phyloP scores from a whole-genome alignment of 2,797 vertebrate genomes.

The Atherinosoma microstoma region DNA sequence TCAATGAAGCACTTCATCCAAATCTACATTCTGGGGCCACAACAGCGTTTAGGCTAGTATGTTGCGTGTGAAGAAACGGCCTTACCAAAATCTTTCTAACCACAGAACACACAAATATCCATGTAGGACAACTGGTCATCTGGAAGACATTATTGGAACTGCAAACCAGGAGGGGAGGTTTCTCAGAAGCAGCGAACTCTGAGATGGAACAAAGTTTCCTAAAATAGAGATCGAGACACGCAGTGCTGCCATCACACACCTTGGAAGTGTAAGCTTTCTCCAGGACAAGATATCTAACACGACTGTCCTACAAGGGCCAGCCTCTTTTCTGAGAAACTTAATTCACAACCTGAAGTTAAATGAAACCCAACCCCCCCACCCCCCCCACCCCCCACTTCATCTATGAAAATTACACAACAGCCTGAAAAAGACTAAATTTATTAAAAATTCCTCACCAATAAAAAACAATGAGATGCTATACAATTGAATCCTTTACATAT shows the following conservation, averaged over 20 bases:
- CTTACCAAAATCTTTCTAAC: constrained; percentile 55
- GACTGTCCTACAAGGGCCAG: constrained; percentile 54
- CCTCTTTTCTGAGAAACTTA: constrained; percentile 77
- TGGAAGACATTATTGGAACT: constrained; percentile 78
- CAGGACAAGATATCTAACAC: constrained; percentile 79
- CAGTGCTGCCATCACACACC: constrained; percentile 67
- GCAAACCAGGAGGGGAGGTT: constrained; percentile 46
- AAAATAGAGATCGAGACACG: constrained; percentile 76
- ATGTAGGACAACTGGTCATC: constrained; percentile 76
- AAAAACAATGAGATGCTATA: neutral
- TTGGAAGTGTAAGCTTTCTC: constrained; percentile 77
- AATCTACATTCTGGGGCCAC: constrained; percentile 60
- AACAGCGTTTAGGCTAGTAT: constrained; percentile 36
- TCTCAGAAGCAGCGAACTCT: constrained; percentile 77
- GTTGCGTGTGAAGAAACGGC: constrained; percentile 68
- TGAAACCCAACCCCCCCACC: constrained; percentile 20
- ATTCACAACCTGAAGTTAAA: constrained; percentile 66
- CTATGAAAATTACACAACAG: constrained; percentile 11
- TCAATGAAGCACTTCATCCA: constrained; percentile 64
- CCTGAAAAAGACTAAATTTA: neutral
- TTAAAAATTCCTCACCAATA: neutral
- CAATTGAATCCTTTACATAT: neutral
- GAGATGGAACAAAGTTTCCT: constrained; percentile 76
- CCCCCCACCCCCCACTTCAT: neutral
- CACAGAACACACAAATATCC: constrained; percentile 63